Evolutionary conservation across 1,140 invertebrate genomes (phyloP), one percentile per base, ranked within the genome.

Genomic region (Drosophila littoralis): DNA sequence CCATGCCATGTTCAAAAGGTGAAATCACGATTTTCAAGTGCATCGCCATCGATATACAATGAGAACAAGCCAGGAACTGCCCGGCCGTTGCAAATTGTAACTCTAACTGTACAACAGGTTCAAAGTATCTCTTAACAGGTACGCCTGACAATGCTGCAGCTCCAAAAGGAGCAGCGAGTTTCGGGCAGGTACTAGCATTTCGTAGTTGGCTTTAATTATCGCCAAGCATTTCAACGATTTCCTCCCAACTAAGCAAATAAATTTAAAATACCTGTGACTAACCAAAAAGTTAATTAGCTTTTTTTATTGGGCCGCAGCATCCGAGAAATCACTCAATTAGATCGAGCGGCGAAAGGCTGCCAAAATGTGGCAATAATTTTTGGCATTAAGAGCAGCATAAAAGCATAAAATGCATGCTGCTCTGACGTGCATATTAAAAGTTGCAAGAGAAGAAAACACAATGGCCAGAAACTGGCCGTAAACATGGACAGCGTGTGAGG

Each of bases 1-100:
- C 54, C 57, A 46, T 78, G 65, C 64, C 79, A 79, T 72, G 77
- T 72, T 81, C 80, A 88, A 89, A 89, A 89, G 84, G 84, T 89
- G 84, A 89, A 89, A 89, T 89, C 84, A 89, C 84, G 84, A 89
- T 89, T 89, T 89, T 89, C 84, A 89, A 89, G 84, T 89, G 84
- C 84, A 89, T 90, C 84, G 84, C 84, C 84, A 89, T 89, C 84
- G 84, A 89, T 89, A 84, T 77, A 88, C 84, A 89, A 79, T 65
- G 61, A 80, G 74, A 64, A 71, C 74, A 58, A 66, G 55, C 50
- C 45, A 59, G 55, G 35, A 66, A 67, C 36, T 43, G 51, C 40
- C 51, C 58, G 57, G 35, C 83, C 83, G 74, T 89, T 84, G 80
- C 77, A 89, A 89, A 89, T 89, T 89, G 84, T 89, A 89, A 89